Evolutionary conservation across 2,797 vertebrate species (phyloP).

Genomic region (Anniella stebbinsi): DNA sequence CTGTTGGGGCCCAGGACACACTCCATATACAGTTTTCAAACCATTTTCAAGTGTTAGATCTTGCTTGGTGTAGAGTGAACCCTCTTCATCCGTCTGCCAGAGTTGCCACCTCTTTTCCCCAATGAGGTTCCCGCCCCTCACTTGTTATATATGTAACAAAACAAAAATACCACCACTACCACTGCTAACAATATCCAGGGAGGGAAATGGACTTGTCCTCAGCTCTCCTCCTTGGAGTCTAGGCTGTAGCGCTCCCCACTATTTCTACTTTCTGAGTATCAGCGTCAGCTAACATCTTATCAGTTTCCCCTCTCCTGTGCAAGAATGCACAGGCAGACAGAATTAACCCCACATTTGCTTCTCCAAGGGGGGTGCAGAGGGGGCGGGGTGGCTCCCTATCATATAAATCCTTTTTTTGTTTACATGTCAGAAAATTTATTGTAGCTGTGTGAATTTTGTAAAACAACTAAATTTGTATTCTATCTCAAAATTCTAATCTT

Average conservation of each 20-base stretch:
- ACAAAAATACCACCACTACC: too few species aligned
- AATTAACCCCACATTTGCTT: not conserved
- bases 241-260: not conserved
- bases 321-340: not conserved
- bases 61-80: too few species aligned
- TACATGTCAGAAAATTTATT: conserved; percentile 22
- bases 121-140: too few species aligned
- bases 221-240: not conserved
- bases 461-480: conserved; percentile 20
- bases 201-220: not conserved
- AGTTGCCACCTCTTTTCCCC: too few species aligned
- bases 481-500: conserved; percentile 47
- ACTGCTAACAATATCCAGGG: not conserved
- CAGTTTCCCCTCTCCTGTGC: not conserved
- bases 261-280: not conserved
- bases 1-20: too few species aligned
- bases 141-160: too few species aligned
- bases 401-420: not conserved
- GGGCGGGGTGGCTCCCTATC: not conserved
- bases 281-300: not conserved
- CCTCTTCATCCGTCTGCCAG: too few species aligned
- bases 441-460: conserved; percentile 37
- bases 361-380: not conserved
- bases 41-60: too few species aligned
- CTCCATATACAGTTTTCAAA: too few species aligned